A percentile compares a stretch with the other conserved stretches of the same genome.
Conservation (phyloP, 2,888 invertebrate species). For the Caenorhabditis auriculariae region DNA sequence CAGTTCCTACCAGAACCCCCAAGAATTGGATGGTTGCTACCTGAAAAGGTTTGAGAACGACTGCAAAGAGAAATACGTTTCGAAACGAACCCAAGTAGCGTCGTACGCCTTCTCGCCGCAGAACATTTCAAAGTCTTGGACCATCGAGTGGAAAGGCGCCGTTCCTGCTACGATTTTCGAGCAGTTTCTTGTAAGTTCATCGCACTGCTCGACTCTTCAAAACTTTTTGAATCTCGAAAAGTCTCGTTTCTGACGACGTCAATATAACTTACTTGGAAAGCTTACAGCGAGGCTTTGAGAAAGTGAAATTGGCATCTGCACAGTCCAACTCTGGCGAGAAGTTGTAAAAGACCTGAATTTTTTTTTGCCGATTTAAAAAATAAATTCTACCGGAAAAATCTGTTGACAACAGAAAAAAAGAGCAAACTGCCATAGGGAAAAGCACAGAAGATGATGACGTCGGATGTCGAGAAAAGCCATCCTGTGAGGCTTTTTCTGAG, state of each 20-base stretch:
- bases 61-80: background rate
- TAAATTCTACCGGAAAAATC: conserved; percentile 31
- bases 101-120: conserved; percentile 31
- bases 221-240: background rate
- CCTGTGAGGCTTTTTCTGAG: too few relatives aligned
- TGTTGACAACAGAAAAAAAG: conserved; percentile 40
- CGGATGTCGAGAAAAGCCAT: conserved; percentile 34
- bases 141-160: conserved; percentile 34
- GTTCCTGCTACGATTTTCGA: conserved; percentile 6
- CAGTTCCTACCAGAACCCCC: conserved; percentile 40
- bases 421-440: conserved; percentile 35
- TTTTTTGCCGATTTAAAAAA: background rate
- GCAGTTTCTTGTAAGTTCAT: conserved; percentile 16
- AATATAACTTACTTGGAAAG: conserved; percentile 27
- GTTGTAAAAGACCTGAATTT: conserved; percentile 37
- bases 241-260: background rate
- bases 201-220: conserved; percentile 21
- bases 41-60: conserved; percentile 3
- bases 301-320: conserved; percentile 20
- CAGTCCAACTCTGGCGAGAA: conserved; percentile 26
- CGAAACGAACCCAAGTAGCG: conserved; percentile 31
- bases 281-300: conserved; percentile 27
- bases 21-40: conserved; percentile 43
- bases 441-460: conserved; percentile 33
- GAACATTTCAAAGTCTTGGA: conserved; percentile 35